Conservation (phyloP, 2,797 vertebrate species). For the Brachyalestes nurse region DNA sequence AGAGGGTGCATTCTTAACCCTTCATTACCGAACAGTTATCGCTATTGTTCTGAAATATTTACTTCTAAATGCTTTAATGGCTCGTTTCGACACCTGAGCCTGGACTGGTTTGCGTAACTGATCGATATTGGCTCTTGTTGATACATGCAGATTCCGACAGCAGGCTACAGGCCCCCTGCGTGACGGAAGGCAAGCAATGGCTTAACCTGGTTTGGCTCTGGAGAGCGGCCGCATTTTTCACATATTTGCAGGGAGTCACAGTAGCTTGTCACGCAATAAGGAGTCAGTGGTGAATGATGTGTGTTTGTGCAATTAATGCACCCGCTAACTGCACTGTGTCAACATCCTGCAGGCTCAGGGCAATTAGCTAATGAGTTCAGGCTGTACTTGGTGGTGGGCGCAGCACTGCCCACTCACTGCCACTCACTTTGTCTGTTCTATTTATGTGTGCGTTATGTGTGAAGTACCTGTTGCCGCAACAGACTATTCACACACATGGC, state of each 20-base stretch:
- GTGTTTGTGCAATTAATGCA: constrained; percentile 20
- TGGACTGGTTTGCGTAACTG: background rate
- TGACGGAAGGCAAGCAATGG: constrained; percentile 1
- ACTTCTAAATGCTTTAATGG: background rate
- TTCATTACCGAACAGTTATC: background rate
- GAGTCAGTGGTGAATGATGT: constrained; percentile 24
- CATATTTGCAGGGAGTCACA: constrained; percentile 23
- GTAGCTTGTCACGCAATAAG: constrained; percentile 33
- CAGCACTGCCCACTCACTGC: background rate
- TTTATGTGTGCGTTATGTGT: no score
- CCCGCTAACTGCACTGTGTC: background rate
- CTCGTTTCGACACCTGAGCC: background rate
- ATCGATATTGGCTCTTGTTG: constrained; percentile 2
- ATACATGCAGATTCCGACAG: background rate
- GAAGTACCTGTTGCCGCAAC: background rate
- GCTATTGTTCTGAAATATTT: background rate
- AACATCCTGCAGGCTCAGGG: constrained; percentile 9
- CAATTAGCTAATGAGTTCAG: constrained; percentile 10
- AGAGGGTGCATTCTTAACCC: no score
- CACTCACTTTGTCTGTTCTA: no score
- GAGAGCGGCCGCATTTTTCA: constrained; percentile 26
- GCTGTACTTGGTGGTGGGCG: background rate
- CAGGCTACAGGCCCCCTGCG: background rate
- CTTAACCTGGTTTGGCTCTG: constrained; percentile 3
- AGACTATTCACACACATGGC: background rate